A percentile compares a stretch with the other conserved stretches of the same genome.
These are phyloP conservation scores for Nothoprocta pentlandii DNA, from an alignment of 2,113 vertebrate genomes.

Conservation along the genomic window DNA sequence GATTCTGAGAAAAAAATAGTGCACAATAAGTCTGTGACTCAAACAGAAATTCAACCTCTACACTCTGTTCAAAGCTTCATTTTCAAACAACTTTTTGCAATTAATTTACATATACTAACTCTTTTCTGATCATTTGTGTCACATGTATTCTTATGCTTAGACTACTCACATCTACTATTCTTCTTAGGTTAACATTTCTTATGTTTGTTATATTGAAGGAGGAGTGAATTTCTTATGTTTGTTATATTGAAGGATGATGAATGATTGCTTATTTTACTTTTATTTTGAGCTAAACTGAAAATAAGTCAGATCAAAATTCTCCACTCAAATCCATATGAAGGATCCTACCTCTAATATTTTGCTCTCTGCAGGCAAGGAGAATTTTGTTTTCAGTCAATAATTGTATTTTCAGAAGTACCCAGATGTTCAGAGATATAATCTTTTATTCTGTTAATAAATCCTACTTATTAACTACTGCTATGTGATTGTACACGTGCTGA, in stretches of 20 bases:
- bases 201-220: not conserved
- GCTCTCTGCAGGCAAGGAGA: not conserved
- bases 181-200: not conserved
- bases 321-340: not conserved
- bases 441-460: not conserved
- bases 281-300: not conserved
- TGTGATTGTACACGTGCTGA: not conserved
- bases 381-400: not conserved
- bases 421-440: not conserved
- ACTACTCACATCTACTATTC: too few species aligned
- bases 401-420: not conserved
- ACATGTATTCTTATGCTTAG: not conserved
- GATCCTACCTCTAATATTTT: not conserved
- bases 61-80: not conserved
- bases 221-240: not conserved
- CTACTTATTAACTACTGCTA: not conserved
- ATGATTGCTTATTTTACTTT: not conserved
- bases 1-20: not conserved
- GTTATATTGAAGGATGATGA: not conserved
- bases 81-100: not conserved
- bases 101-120: not conserved
- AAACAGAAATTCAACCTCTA: not conserved
- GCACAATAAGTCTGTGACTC: not conserved
- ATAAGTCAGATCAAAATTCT: not conserved
- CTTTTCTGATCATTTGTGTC: not conserved